Base-by-base conservation (phyloP, 2,888 invertebrate genomes). In the Erebia palarica region DNA sequence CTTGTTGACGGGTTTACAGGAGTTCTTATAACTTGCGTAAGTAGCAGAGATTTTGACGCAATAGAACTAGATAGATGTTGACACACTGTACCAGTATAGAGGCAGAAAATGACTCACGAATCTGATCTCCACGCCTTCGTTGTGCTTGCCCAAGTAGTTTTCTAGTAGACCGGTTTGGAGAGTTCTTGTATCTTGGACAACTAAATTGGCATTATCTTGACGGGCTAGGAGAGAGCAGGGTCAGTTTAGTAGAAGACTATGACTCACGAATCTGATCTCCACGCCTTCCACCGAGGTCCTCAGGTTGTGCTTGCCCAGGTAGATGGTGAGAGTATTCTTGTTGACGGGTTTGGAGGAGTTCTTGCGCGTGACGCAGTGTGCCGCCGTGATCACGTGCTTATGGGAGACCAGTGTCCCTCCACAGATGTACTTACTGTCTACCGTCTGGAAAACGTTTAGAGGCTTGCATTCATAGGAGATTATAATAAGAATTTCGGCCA, bases 341-440 rank as follows among this genome's bases (percentile, higher is more conserved):
- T 93, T 89, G 57, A 92, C 91, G 0, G 88, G 72, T 0, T 86
- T 80, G 59, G 77, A 84, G 11, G 92, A 91, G 11, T 87, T 86
- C 80, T 90, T 92, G 69, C 86, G 82, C 0, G 95, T 94, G 69
- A 95, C 94, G 82, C 95, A 96, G 86, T 95, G 95, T 0, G 95
- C 95, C 0, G 95, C 95, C 11, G 95, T 95, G 76, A 96, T 81
- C 42, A 95, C 89, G 80, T 94, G 94, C 18, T 81, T 85, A 71
- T 88, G 87, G 0, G 94, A 89, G 7, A 96, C 92, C 36, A 96
- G 87, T 0, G 95, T 95, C 0, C 95, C 95, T 0, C 96, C 96
- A 78, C 96, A 96, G 67, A 94, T 95, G 85, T 95, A 95, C 71
- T 91, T 94, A 80, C 90, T 92, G 81, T 93, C 93, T 3, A 93